Evolutionary conservation across 2,113 vertebrate genomes (phyloP), one percentile per base, ranked within the genome.

Genomic region (Mobula birostris): DNA sequence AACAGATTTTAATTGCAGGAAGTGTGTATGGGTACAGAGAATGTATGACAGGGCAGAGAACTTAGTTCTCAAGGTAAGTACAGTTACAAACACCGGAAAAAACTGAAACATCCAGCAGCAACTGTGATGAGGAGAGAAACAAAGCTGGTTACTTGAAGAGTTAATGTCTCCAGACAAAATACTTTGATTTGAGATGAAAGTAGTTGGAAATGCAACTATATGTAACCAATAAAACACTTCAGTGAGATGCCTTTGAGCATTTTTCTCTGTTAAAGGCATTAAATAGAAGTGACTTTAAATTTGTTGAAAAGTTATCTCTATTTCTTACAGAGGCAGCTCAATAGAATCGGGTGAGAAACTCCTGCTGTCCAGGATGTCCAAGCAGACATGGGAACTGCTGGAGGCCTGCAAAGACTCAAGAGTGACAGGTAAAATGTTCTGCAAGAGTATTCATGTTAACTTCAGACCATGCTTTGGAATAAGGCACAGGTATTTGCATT

Each of bases 381-480:
- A 32, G 63, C 27, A 29, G 48, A 5, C 58, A 12, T 0, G 29
- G 58, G 83, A n/a, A 12, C 11, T 32, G 58, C 11, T 7, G 58
- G 63, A 66, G 85, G 0, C 61, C n/a, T 4, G 0, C 63, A 7
- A 0, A n/a, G 11, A 1, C 7, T 1, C 12, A 5, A 88, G 7
- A 17, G 14, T 6, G 14, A 19, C 29, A 66, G 85, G 61, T 66
- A 5, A 24, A 27, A 63, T n/a, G 27, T 63, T n/a, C 56, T 63
- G 83, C 14, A 4, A 90, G 85, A 15, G n/a, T 68, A 90, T 32
- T 66, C 27, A 2, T 66, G 14, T 66, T 90, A 90, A 90, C 15
- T 90, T 90, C 5, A 66, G 85, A 14, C 14, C 63, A 90, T 66
- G 6, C 66, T 74, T 74, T 90, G 15, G 58, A 32, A 2, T 32